Conservation (phyloP, 2,888 invertebrate species). For the Phortica magna region DNA sequence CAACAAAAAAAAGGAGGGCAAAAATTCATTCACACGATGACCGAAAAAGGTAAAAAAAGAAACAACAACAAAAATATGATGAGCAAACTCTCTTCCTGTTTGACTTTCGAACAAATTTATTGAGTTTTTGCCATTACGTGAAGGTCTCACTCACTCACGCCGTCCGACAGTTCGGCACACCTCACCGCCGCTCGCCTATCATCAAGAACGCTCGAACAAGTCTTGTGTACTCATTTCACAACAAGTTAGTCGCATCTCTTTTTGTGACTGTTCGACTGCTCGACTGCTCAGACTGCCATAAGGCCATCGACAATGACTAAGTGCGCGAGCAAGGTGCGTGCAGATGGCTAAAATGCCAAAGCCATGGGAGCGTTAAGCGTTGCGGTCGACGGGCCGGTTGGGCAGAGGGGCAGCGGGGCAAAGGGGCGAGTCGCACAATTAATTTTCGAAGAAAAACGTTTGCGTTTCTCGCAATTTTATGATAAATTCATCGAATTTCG, state of each 20-base stretch:
- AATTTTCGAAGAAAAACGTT: constrained; percentile 73
- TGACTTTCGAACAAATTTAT: background rate
- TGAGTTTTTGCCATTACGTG: background rate
- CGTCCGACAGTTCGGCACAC: no score
- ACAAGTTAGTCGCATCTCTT: no score
- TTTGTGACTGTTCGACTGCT: background rate
- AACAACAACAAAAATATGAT: background rate
- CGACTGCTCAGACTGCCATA: background rate
- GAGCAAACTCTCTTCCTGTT: background rate
- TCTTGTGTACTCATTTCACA: no score
- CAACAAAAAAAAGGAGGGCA: background rate
- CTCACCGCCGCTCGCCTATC: no score
- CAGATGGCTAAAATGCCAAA: background rate
- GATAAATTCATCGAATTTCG: constrained; percentile 74
- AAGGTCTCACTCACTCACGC: background rate
- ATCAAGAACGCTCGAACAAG: no score
- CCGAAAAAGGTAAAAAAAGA: background rate
- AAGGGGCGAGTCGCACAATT: constrained; percentile 52
- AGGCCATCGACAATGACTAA: background rate
- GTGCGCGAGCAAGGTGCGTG: background rate
- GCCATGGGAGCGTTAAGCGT: background rate
- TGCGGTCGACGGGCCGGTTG: no score
- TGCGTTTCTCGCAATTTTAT: constrained; percentile 75
- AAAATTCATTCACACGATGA: background rate
- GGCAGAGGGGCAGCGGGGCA: background rate